A percentile compares a stretch with the other conserved stretches of the same genome.
Evolutionary conservation across 2,113 vertebrate genomes (phyloP).

Genomic region (Anguilla rostrata): DNA sequence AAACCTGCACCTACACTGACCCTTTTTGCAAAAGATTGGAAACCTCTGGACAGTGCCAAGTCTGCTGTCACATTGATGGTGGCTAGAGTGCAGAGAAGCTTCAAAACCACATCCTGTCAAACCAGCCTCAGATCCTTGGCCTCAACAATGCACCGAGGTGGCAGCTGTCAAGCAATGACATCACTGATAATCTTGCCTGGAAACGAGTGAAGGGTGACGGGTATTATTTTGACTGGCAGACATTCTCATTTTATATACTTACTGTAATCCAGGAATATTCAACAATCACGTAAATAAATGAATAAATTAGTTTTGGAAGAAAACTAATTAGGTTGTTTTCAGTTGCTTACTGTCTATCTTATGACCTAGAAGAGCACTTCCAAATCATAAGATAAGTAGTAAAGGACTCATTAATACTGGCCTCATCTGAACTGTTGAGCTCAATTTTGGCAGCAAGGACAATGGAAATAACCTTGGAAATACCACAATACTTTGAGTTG

Average conservation of each 20-base stretch:
- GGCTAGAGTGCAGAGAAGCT: not conserved
- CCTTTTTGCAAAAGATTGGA: no score
- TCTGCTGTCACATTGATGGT: not conserved
- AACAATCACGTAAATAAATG: no score
- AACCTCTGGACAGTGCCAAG: not conserved
- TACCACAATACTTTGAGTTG: not conserved
- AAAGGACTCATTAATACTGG: not conserved
- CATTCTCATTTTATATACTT: no score
- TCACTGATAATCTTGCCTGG: not conserved
- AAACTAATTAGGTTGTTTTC: not conserved
- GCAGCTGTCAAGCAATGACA: not conserved
- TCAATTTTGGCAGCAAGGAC: not conserved
- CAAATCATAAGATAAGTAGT: not conserved
- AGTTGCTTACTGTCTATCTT: not conserved
- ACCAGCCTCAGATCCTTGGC: not conserved
- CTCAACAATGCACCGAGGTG: not conserved
- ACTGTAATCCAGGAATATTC: no score
- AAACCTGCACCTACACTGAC: no score
- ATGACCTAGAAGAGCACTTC: not conserved
- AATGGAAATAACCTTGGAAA: not conserved
- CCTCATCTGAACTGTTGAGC: not conserved
- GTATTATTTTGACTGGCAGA: not conserved
- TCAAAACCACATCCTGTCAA: not conserved
- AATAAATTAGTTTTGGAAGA: not conserved
- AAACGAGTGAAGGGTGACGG: not conserved